Percentiles rank a stretch among this genome's conserved stretches.
phyloP scores from a whole-genome alignment of 2,113 vertebrate species.

The Oplegnathus fasciatus region DNA sequence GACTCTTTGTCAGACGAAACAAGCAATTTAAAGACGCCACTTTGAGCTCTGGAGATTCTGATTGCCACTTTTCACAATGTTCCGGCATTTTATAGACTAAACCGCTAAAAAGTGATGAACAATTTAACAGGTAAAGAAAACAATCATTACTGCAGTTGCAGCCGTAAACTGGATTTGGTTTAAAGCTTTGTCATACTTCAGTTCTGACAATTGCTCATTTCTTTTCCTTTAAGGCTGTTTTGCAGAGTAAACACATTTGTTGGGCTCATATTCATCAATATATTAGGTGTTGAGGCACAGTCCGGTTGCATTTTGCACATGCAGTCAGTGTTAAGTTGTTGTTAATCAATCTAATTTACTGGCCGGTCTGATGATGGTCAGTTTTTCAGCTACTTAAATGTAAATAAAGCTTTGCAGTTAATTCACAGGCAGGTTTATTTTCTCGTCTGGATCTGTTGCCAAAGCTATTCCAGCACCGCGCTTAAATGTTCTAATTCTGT shows the following conservation, averaged over 20 bases:
- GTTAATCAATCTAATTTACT: constrained; percentile 12
- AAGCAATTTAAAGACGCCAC: background rate
- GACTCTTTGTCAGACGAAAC: background rate
- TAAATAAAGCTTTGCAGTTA: constrained; percentile 7
- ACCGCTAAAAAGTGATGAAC: background rate
- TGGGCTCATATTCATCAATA: background rate
- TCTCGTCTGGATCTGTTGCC: background rate
- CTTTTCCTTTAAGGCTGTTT: background rate
- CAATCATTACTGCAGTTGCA: background rate
- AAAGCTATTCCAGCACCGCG: background rate
- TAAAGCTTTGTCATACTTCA: background rate
- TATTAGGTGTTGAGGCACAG: constrained; percentile 1
- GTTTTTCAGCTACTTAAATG: background rate
- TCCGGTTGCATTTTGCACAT: background rate
- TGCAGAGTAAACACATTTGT: background rate
- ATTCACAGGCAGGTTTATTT: background rate
- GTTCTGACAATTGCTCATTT: background rate
- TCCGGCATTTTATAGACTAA: background rate
- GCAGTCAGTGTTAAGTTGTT: background rate
- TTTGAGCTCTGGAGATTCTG: background rate
- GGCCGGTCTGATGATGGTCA: background rate
- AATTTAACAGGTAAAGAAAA: background rate
- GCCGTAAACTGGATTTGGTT: background rate
- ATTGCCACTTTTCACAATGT: background rate
- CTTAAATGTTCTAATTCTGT: background rate